Percentiles rank a stretch among this genome's conserved stretches.
These are phyloP conservation scores for Sitobion miscanthi DNA, from an alignment of 1,140 invertebrate genomes.

Conservation along the genomic window DNA sequence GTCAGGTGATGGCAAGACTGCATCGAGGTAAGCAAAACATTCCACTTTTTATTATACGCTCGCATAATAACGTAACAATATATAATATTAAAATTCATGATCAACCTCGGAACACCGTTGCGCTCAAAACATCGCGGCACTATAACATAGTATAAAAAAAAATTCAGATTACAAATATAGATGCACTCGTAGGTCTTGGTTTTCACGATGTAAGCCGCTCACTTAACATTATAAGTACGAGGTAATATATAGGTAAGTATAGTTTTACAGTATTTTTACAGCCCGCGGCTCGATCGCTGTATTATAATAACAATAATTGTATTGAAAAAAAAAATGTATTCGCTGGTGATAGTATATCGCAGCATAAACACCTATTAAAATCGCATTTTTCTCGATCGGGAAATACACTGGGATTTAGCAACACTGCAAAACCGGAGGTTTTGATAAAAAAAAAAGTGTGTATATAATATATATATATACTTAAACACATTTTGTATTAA, in stretches of 20 bases:
- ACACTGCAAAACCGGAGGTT: neutral
- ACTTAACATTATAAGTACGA: too few species aligned
- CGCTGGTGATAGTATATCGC: neutral
- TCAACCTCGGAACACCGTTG: too few species aligned
- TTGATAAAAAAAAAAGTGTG: neutral
- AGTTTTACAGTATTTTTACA: neutral
- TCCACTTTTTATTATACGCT: too few species aligned
- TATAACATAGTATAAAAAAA: too few species aligned
- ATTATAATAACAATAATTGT: neutral
- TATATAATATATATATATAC: neutral
- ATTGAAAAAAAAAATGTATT: neutral
- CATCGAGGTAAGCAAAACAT: too few species aligned
- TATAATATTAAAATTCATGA: too few species aligned
- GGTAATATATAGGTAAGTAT: neutral
- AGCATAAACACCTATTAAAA: neutral
- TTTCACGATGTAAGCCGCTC: too few species aligned
- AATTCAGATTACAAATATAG: too few species aligned
- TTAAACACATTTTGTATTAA: neutral
- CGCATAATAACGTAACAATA: too few species aligned
- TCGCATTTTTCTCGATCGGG: neutral
- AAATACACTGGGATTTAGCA: neutral
- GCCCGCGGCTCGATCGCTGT: neutral
- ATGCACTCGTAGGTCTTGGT: too few species aligned
- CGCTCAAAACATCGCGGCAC: too few species aligned
- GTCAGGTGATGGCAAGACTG: too few species aligned